These are phyloP conservation scores for Scaeva pyrastri DNA, from an alignment of 2,888 invertebrate species.

Conservation along the genomic window DNA sequence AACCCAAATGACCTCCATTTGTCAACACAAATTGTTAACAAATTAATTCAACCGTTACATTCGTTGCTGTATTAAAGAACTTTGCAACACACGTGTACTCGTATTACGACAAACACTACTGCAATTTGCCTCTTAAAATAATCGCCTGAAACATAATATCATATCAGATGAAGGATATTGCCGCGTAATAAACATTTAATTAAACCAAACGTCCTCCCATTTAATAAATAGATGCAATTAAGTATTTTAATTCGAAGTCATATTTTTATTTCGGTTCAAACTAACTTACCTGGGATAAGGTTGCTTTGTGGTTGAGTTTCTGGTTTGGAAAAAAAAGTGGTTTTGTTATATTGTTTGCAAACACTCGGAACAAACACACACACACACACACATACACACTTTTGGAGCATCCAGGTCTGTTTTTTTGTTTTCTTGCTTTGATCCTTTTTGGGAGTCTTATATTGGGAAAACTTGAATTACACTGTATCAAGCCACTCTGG, in stretches of 20 bases:
- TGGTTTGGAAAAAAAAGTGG: background rate
- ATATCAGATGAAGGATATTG: conserved; percentile 61
- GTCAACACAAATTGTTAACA: conserved; percentile 44
- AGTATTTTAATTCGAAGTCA: conserved; percentile 62
- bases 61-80: background rate
- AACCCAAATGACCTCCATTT: conserved; percentile 49
- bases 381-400: conserved; percentile 1
- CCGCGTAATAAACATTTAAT: conserved; percentile 50
- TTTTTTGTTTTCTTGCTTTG: conserved; percentile 14
- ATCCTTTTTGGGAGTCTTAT: background rate
- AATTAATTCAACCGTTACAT: conserved; percentile 55
- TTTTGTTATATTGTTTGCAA: conserved; percentile 24
- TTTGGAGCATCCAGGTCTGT: background rate
- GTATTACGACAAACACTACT: conserved; percentile 9
- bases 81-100: background rate
- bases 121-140: conserved; percentile 7
- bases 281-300: background rate
- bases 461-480: conserved; percentile 1
- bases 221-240: conserved; percentile 66
- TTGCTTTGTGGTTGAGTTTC: background rate
- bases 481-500: conserved; percentile 52
- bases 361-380: too few species aligned
- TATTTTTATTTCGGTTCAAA: conserved; percentile 37
- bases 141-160: conserved; percentile 30
- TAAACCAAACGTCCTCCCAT: conserved; percentile 50